Evolutionary conservation across 2,113 vertebrate genomes (phyloP), one percentile per base, ranked within the genome.

Genomic region (Corythaixoides concolor): DNA sequence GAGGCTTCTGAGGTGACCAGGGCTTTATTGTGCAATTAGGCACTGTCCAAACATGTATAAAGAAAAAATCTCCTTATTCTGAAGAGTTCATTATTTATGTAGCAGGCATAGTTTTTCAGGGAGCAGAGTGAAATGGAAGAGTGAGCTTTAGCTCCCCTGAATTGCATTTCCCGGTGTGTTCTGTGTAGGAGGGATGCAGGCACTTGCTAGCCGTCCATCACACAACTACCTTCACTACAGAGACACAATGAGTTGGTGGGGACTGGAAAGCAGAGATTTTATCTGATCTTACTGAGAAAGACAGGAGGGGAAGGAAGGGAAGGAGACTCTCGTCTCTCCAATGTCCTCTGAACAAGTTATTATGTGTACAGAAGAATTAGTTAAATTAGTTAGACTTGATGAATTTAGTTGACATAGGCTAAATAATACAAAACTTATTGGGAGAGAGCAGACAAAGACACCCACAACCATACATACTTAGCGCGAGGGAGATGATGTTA

Each of bases 41-140:
- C 60, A 56, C 84, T 84, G 50, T 78, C 60, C 56, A 95, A 94
- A 97, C 58, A 78, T 5, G 15, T 35, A 93, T 52, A 75, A 75
- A 88, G 75, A 43, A 79, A 84, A 85, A 78, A 72, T 52, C 70
- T 86, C 23, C 35, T 39, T 87, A 60, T 90, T 72, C 80, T 7
- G 20, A 90, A 37, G 49, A 81, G 24, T 64, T 78, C 35, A 22
- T 70, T 72, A 53, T 96, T 88, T 68, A 76, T 72, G 49, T 33
- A 91, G 43, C 1, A 5, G 37, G 28, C 3, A 11, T 6, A 47
- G 6, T 3, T 68, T 67, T 77, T 59, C 15, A 73, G 68, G 28
- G 59, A 85, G 12, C 16, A 8, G 8, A 94, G 43, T 1, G 5
- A 90, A 88, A 41, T 33, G 28, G 12, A 85, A 18, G 30, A 81